These are phyloP conservation scores for Drosophila hydei DNA, from an alignment of 1,140 invertebrate genomes.

Conservation along the genomic window DNA sequence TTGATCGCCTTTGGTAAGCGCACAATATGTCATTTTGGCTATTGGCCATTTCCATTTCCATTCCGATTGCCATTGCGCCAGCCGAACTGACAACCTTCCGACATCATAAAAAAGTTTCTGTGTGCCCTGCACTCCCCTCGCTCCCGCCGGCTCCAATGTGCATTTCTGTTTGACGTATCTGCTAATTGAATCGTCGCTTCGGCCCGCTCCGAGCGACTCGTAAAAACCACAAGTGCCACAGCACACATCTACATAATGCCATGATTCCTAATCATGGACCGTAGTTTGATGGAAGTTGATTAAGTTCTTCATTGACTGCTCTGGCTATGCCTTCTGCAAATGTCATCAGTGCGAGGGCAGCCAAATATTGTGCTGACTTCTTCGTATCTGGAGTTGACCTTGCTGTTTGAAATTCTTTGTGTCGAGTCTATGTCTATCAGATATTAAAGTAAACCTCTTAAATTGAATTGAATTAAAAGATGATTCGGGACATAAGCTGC, in stretches of 20 bases:
- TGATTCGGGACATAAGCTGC: too few relatives aligned
- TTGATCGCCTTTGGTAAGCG: slow-evolving; percentile 23
- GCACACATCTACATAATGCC: slow-evolving; percentile 12
- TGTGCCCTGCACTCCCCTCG: slow-evolving; percentile 8
- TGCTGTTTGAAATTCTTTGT: too few relatives aligned
- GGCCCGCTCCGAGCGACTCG: slow-evolving; percentile 14
- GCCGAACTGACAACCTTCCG: slow-evolving; percentile 23
- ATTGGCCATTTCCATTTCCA: slow-evolving; percentile 44
- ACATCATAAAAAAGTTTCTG: slow-evolving; percentile 56
- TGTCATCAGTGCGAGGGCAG: background rate
- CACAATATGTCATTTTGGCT: slow-evolving; percentile 51
- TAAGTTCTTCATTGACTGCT: slow-evolving; percentile 14
- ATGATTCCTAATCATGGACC: background rate
- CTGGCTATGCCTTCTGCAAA: background rate
- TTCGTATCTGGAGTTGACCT: too few relatives aligned
- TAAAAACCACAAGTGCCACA: slow-evolving; percentile 14
- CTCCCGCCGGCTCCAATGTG: background rate
- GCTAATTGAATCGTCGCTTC: slow-evolving; percentile 53
- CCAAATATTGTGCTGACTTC: too few relatives aligned
- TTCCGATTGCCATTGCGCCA: slow-evolving; percentile 6
- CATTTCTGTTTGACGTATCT: slow-evolving; percentile 39
- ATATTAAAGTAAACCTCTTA: too few relatives aligned
- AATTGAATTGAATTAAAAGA: too few relatives aligned
- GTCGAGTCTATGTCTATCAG: too few relatives aligned
- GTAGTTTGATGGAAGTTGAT: slow-evolving; percentile 3